Evolutionary conservation across 2,797 vertebrate genomes (phyloP).

Genomic region (Petrocephalus schoutedeni): DNA sequence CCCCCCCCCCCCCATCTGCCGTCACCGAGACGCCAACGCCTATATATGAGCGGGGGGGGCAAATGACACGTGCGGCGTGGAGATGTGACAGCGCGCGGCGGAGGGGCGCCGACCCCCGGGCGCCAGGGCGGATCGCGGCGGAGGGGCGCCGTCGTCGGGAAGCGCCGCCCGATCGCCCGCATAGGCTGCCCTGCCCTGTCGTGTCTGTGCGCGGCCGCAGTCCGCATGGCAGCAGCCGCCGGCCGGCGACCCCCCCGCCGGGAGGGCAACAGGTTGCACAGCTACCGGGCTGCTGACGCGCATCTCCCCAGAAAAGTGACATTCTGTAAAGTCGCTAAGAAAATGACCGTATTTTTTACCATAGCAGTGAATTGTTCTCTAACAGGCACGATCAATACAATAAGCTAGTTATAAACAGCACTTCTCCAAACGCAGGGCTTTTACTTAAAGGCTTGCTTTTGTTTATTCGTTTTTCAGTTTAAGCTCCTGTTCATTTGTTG

Average conservation of each 20-base stretch:
- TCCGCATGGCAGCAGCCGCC: neutral
- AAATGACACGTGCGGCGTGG: conserved; percentile 16
- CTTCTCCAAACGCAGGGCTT: neutral
- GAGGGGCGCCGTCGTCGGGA: neutral
- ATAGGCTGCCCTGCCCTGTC: neutral
- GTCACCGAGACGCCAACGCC: conserved; percentile 9
- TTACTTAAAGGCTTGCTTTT: neutral
- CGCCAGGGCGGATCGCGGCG: neutral
- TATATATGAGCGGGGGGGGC: conserved; percentile 10
- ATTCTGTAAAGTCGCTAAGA: neutral
- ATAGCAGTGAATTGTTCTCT: neutral
- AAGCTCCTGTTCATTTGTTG: neutral
- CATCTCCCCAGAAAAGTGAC: neutral
- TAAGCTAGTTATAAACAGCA: neutral
- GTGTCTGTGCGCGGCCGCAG: neutral
- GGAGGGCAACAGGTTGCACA: conserved; percentile 3
- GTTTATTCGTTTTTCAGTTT: neutral
- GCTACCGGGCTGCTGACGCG: neutral
- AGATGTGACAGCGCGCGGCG: neutral
- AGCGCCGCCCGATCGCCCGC: neutral
- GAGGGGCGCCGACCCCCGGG: neutral
- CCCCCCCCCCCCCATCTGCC: neutral
- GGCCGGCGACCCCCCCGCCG: neutral
- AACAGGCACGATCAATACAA: neutral
- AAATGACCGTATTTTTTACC: neutral